These are phyloP conservation scores for Caenorhabditis inopinata DNA, from an alignment of 1,140 invertebrate species.

Conservation along the genomic window DNA sequence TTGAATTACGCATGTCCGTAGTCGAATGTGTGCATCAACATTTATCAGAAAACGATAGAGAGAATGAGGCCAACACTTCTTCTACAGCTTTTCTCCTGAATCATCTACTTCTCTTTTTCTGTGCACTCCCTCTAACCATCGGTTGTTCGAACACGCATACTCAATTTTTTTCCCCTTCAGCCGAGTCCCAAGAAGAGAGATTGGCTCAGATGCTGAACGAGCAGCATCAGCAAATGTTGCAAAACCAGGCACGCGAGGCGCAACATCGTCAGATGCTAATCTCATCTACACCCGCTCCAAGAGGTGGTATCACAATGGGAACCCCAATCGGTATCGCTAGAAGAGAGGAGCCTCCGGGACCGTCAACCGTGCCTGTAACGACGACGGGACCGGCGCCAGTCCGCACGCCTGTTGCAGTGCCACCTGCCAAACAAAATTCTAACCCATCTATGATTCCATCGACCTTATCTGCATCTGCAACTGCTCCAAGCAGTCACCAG, in stretches of 20 bases:
- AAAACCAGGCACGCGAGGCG: slow-evolving; percentile 13
- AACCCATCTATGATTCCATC: neutral
- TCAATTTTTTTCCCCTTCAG: neutral
- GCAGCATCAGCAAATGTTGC: slow-evolving; percentile 28
- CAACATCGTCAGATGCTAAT: neutral
- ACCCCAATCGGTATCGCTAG: neutral
- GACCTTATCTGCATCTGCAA: neutral
- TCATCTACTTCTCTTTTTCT: neutral
- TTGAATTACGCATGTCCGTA: neutral
- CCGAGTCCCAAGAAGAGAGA: neutral
- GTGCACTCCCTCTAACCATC: neutral
- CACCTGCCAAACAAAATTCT: slow-evolving; percentile 19
- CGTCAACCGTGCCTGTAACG: neutral
- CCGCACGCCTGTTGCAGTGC: slow-evolving; percentile 6
- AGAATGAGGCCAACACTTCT: neutral
- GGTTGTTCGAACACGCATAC: neutral
- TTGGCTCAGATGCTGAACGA: slow-evolving; percentile 24
- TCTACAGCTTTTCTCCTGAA: neutral
- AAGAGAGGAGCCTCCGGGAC: neutral
- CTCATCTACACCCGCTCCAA: neutral
- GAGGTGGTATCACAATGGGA: neutral
- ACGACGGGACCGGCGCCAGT: neutral
- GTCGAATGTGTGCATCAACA: neutral
- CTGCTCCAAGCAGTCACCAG: neutral
- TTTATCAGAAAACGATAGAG: neutral